These are phyloP conservation scores for Helicorthomorpha holstii DNA, from an alignment of 1,140 invertebrate species.

Conservation along the genomic window DNA sequence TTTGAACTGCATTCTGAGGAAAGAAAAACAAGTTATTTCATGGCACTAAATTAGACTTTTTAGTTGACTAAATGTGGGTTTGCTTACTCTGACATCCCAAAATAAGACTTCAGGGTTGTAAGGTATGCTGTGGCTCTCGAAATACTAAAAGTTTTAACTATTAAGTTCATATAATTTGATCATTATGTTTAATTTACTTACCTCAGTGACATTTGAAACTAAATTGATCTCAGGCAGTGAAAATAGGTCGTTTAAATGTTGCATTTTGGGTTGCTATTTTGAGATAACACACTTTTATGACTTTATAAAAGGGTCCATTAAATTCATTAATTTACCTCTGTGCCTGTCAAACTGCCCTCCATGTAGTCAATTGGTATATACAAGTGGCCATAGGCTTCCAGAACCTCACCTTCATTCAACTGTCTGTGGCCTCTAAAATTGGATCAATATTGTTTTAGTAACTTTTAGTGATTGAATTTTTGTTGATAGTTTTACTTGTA, in stretches of 20 bases:
- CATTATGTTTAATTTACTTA: constrained; percentile 7
- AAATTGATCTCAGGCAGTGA: constrained; percentile 90
- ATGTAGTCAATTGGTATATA: constrained; percentile 21
- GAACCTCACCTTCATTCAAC: constrained; percentile 67
- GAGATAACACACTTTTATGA: constrained; percentile 20
- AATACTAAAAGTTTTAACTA: constrained; percentile 36
- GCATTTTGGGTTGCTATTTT: constrained; percentile 65
- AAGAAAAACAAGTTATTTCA: constrained; percentile 9
- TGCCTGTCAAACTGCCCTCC: constrained; percentile 9
- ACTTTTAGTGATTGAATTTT: too few relatives aligned
- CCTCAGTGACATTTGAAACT: constrained; percentile 76
- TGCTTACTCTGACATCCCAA: constrained; percentile 72
- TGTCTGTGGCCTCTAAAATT: constrained; percentile 42
- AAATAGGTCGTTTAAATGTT: constrained; percentile 91
- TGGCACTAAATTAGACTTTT: too few relatives aligned
- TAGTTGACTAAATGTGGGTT: too few relatives aligned
- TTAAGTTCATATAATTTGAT: constrained; percentile 3
- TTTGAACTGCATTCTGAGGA: constrained; percentile 67
- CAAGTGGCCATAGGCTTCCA: constrained; percentile 67
- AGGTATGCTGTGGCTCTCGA: constrained; percentile 70
- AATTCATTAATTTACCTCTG: too few relatives aligned
- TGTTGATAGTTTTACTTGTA: constrained; percentile 37
- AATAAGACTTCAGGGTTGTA: constrained; percentile 93
- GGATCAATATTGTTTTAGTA: background rate
- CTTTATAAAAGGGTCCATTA: too few relatives aligned